Percentiles rank a stretch among this genome's conserved stretches.
Conservation (phyloP, 92 coral and sea anemone species). For the Phymanthus crucifer region DNA sequence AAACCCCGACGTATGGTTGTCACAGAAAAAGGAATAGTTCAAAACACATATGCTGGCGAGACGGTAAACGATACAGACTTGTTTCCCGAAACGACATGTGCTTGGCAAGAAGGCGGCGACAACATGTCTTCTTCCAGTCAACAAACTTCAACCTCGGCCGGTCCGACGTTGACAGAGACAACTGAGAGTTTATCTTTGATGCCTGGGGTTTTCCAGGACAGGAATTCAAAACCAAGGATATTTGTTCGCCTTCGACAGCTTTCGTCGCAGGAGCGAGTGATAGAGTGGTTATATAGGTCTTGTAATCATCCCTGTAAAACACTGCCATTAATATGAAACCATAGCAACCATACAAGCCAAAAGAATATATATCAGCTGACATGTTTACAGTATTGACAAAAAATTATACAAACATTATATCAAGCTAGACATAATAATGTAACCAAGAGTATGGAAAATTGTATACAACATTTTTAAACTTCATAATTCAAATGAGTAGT, state of each 20-base stretch:
- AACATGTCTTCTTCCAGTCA: slow-evolving; percentile 15
- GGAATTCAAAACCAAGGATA: slow-evolving; percentile 68
- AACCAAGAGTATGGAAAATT: neutral
- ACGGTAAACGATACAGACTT: neutral
- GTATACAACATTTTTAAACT: neutral
- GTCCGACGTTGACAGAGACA: slow-evolving; percentile 40
- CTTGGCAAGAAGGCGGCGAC: slow-evolving; percentile 11
- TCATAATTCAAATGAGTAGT: neutral
- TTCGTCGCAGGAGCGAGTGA: slow-evolving; percentile 77
- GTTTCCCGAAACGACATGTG: neutral
- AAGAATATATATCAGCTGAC: neutral
- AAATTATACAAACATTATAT: neutral
- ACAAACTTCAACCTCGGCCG: neutral
- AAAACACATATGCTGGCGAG: slow-evolving; percentile 1
- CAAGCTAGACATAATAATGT: neutral
- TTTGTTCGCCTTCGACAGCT: slow-evolving; percentile 80
- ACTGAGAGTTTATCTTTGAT: slow-evolving; percentile 66
- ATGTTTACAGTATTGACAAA: neutral
- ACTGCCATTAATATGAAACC: slow-evolving; percentile 63
- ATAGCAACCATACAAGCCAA: slow-evolving; percentile 16
- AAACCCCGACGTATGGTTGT: slow-evolving; percentile 53
- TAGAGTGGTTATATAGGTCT: slow-evolving; percentile 75
- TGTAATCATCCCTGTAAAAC: slow-evolving; percentile 71
- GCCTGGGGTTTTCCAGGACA: slow-evolving; percentile 73
- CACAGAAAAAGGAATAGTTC: slow-evolving; percentile 31